These are phyloP conservation scores for Mythimna albipuncta DNA, from an alignment of 2,888 invertebrate species.

Conservation along the genomic window DNA sequence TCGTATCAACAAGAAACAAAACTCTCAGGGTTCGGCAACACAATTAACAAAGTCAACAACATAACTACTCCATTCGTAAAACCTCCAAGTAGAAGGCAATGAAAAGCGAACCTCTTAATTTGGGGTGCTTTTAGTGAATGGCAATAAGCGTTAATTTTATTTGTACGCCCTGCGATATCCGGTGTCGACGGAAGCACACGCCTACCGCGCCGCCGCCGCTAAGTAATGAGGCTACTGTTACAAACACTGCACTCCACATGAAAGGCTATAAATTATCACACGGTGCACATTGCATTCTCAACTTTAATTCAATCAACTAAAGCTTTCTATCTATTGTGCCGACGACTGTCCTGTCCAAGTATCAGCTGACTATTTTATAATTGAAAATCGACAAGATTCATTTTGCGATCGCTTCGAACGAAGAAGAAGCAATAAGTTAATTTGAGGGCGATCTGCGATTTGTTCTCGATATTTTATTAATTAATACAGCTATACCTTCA, in stretches of 20 bases:
- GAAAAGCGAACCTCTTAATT: slow-evolving; percentile 72
- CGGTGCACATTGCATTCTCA: slow-evolving; percentile 62
- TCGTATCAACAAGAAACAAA: slow-evolving; percentile 61
- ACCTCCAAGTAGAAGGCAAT: slow-evolving; percentile 59
- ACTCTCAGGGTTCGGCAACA: slow-evolving; percentile 56
- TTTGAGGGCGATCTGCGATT: slow-evolving; percentile 31
- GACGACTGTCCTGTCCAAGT: slow-evolving; percentile 31
- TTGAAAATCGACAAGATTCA: slow-evolving; percentile 63
- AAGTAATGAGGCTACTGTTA: slow-evolving; percentile 89
- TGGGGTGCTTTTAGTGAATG: slow-evolving; percentile 74
- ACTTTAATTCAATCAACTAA: slow-evolving; percentile 60
- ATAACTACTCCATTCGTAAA: slow-evolving; percentile 60
- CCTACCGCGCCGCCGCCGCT: slow-evolving; percentile 81
- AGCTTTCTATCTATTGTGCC: slow-evolving; percentile 40
- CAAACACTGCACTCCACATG: slow-evolving; percentile 74
- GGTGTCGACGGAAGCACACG: slow-evolving; percentile 87
- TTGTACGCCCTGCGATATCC: slow-evolving; percentile 85
- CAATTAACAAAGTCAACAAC: slow-evolving; percentile 62
- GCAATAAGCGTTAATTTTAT: slow-evolving; percentile 88
- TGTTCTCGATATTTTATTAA: slow-evolving; percentile 13
- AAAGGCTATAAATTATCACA: slow-evolving; percentile 72
- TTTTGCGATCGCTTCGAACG: slow-evolving; percentile 53
- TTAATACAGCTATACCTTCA: not conserved
- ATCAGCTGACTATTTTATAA: slow-evolving; percentile 61
- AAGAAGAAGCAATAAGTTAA: slow-evolving; percentile 43